Evolutionary conservation across 2,113 vertebrate genomes (phyloP).

Genomic region (Nerophis ophidion): DNA sequence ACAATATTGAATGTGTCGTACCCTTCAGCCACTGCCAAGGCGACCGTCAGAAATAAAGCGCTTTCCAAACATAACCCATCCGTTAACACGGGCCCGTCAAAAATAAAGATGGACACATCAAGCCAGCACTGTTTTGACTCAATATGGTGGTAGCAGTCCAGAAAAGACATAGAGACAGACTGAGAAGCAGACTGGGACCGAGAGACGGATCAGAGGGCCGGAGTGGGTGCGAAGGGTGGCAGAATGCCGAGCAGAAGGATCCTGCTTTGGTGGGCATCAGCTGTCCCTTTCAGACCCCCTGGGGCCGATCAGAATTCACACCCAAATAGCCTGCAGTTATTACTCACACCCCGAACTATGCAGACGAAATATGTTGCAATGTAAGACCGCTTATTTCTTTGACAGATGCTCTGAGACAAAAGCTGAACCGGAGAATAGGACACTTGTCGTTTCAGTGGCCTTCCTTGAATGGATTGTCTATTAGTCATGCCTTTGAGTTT

Average conservation of each 20-base stretch:
- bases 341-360: constrained; percentile 40
- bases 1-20: constrained; percentile 62
- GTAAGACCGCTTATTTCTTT: constrained; percentile 1
- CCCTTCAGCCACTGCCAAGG: constrained; percentile 58
- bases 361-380: constrained; percentile 21
- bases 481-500: background rate
- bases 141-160: constrained; percentile 14
- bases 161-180: constrained; percentile 47
- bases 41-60: constrained; percentile 40
- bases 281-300: constrained; percentile 65
- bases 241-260: constrained; percentile 66
- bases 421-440: background rate
- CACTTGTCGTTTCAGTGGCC: background rate
- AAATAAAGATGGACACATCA: constrained; percentile 42
- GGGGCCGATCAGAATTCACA: constrained; percentile 56
- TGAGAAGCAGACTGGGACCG: constrained; percentile 57
- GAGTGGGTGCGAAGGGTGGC: constrained; percentile 60
- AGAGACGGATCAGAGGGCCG: constrained; percentile 51
- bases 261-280: constrained; percentile 66
- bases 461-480: background rate
- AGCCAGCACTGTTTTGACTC: constrained; percentile 46
- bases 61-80: constrained; percentile 49
- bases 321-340: constrained; percentile 52
- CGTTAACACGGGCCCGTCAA: constrained; percentile 28
- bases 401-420: constrained; percentile 5